Percentiles rank a stretch among this genome's conserved stretches.
Conservation (phyloP, 1,140 invertebrate genomes). For the Dendroctonus valens region DNA sequence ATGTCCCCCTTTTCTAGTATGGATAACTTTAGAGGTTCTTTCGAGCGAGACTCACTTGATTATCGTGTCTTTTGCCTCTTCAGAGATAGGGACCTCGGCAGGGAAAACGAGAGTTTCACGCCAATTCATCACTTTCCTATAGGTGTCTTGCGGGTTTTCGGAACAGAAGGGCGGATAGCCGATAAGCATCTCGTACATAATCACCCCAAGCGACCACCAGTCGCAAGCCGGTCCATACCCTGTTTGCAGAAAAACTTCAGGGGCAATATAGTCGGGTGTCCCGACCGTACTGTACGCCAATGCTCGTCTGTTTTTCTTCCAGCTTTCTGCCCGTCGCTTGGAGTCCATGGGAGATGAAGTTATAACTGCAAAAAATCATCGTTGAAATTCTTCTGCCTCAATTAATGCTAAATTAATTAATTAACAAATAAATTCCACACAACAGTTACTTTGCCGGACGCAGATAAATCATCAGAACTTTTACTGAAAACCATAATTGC, state of each 20-base stretch:
- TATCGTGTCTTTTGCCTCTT: slow-evolving; percentile 85
- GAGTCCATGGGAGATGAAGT: slow-evolving; percentile 88
- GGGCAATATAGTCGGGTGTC: slow-evolving; percentile 99
- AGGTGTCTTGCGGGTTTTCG: slow-evolving; percentile 99
- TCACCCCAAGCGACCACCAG: slow-evolving; percentile 99
- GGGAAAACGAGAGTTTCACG: slow-evolving; percentile 96
- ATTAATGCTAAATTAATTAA: no score
- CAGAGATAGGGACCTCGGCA: slow-evolving; percentile 97
- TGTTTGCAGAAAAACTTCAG: slow-evolving; percentile 93
- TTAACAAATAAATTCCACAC: no score
- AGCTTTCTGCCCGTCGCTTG: slow-evolving; percentile 94
- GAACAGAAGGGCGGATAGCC: slow-evolving; percentile 99
- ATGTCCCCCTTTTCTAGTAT: no score
- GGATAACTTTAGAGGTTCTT: no score
- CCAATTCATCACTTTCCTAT: slow-evolving; percentile 99
- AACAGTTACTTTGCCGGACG: no score
- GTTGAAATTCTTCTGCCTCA: no score
- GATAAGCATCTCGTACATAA: slow-evolving; percentile 99
- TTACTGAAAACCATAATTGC: no score
- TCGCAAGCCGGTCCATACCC: slow-evolving; percentile 97
- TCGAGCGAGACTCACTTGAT: slow-evolving; percentile 50
- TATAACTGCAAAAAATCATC: slow-evolving; percentile 53
- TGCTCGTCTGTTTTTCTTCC: slow-evolving; percentile 94
- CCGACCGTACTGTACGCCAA: slow-evolving; percentile 96
- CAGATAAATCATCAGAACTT: no score